A percentile compares a stretch with the other conserved stretches of the same genome.
phyloP scores from a whole-genome alignment of 2,797 vertebrate genomes.

The Sphenodon punctatus region DNA sequence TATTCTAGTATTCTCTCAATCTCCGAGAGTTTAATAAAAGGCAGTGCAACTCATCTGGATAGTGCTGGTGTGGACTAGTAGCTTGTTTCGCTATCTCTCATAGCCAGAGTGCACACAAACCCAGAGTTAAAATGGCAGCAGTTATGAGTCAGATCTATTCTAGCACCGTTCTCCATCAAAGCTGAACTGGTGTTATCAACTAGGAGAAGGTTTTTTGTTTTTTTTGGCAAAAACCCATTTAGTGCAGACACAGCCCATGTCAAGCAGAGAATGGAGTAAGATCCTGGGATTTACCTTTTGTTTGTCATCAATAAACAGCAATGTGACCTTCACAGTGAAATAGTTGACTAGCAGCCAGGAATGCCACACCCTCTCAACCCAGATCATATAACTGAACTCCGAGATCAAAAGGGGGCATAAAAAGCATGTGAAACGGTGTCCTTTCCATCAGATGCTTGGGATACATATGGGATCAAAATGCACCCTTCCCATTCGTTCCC shows the following conservation, averaged over 20 bases:
- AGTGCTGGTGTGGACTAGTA: too few relatives aligned
- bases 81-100: too few relatives aligned
- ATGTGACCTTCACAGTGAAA: background rate
- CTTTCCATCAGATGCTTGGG: background rate
- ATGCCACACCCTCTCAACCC: background rate
- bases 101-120: too few relatives aligned
- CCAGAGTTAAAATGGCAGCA: too few relatives aligned
- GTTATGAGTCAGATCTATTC: too few relatives aligned
- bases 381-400: slow-evolving; percentile 23
- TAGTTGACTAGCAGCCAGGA: background rate
- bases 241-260: background rate
- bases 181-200: too few relatives aligned
- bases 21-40: too few relatives aligned
- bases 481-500: background rate
- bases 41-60: too few relatives aligned
- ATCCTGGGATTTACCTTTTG: background rate
- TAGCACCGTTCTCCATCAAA: too few relatives aligned
- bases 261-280: background rate
- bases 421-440: background rate
- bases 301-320: background rate
- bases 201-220: too few relatives aligned
- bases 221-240: background rate
- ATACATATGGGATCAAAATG: background rate
- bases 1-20: too few relatives aligned
- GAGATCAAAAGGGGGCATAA: slow-evolving; percentile 16